phyloP scores from a whole-genome alignment of 2,888 invertebrate species.

The Caenorhabditis becei region DNA sequence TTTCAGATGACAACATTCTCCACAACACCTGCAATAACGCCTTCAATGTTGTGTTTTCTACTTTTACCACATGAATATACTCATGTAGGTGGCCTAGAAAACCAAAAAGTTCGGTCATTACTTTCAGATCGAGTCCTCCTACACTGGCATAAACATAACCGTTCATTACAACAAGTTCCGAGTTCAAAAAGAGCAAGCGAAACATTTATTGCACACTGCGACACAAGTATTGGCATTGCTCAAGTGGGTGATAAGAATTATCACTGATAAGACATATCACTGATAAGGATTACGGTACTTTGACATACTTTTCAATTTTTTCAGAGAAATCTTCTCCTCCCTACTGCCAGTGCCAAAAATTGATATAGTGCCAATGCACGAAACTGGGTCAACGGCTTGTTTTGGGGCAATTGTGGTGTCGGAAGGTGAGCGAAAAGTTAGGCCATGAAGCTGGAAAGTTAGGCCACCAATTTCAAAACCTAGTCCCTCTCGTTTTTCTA shows the following conservation, averaged over 20 bases:
- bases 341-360: slow-evolving; percentile 56
- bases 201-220: slow-evolving; percentile 59
- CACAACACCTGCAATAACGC: slow-evolving; percentile 59
- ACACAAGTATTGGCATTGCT: slow-evolving; percentile 65
- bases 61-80: slow-evolving; percentile 64
- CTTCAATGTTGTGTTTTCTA: slow-evolving; percentile 62
- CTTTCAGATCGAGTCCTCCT: slow-evolving; percentile 62
- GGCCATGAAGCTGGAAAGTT: too few species aligned
- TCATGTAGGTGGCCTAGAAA: slow-evolving; percentile 26
- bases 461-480: too few species aligned
- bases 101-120: neutral
- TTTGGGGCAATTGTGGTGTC: slow-evolving; percentile 62
- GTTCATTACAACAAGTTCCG: slow-evolving; percentile 65
- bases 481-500: too few species aligned
- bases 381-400: slow-evolving; percentile 48
- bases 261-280: too few species aligned
- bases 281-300: too few species aligned
- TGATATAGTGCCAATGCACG: slow-evolving; percentile 63
- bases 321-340: slow-evolving; percentile 52
- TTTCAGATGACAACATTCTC: slow-evolving; percentile 67
- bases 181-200: slow-evolving; percentile 62
- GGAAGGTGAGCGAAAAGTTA: slow-evolving; percentile 21
- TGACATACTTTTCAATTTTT: too few species aligned
- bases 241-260: slow-evolving; percentile 36
- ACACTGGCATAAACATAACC: slow-evolving; percentile 64